phyloP scores from a whole-genome alignment of 2,888 invertebrate genomes.

The Cantharis rustica region DNA sequence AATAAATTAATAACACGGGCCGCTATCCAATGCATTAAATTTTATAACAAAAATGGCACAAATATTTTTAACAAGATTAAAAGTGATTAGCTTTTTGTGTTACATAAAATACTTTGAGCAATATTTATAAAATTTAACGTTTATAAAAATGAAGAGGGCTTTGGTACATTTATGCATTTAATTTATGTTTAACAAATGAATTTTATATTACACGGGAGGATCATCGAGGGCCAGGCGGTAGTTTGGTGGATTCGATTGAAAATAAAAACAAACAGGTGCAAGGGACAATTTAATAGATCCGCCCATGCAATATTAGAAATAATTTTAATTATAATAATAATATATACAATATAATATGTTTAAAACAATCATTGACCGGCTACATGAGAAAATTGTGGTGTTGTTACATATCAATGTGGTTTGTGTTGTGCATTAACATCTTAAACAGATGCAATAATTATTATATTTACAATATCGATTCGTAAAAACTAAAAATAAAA shows the following conservation, averaged over 20 bases:
- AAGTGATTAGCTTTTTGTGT: slow-evolving; percentile 5
- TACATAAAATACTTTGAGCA: slow-evolving; percentile 31
- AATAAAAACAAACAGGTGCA: background rate
- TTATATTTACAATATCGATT: slow-evolving; percentile 4
- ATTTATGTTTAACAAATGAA: slow-evolving; percentile 7
- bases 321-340: background rate
- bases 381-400: slow-evolving; percentile 26
- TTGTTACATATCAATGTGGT: slow-evolving; percentile 28
- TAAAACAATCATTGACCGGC: slow-evolving; percentile 14
- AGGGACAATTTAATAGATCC: background rate
- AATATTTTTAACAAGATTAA: slow-evolving; percentile 4
- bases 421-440: slow-evolving; percentile 26
- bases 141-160: slow-evolving; percentile 20
- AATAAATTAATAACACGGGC: slow-evolving; percentile 10
- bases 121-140: slow-evolving; percentile 24
- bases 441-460: slow-evolving; percentile 16
- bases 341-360: slow-evolving; percentile 21
- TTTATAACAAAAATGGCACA: slow-evolving; percentile 14
- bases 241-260: background rate
- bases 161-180: slow-evolving; percentile 18
- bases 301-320: background rate
- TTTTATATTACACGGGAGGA: slow-evolving; percentile 9
- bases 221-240: background rate
- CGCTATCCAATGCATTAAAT: slow-evolving; percentile 12
- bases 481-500: background rate